Evolutionary conservation across 2,113 vertebrate genomes (phyloP), one percentile per base, ranked within the genome.

Genomic region (Campylomormyrus numenius): DNA sequence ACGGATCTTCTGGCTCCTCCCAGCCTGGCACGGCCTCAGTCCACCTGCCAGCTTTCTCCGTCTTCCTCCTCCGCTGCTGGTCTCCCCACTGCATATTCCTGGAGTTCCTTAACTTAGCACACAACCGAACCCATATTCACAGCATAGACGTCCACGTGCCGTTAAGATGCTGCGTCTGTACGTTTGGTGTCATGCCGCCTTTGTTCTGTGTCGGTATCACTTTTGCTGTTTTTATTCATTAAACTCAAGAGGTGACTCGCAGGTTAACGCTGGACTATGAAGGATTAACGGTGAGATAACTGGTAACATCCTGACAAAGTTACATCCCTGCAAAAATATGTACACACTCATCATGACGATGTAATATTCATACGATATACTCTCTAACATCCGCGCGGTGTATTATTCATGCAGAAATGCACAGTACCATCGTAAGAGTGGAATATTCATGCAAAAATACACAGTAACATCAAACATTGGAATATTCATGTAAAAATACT

Each of bases 1-100:
- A n/a, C n/a, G n/a, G n/a, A n/a, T n/a, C n/a, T n/a, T n/a, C n/a
- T n/a, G n/a, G n/a, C n/a, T n/a, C n/a, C n/a, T n/a, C n/a, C n/a
- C 95, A 93, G 94, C 94, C 96, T 96, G 96, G 95, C 96, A 94
- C 95, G 94, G 95, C 95, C 95, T 96, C 95, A 96, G 94, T 93
- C 93, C 91, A 93, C 92, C 94, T 96, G 96, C 95, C 96, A 96
- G 95, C 94, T 94, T 96, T 95, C 93, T 94, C 93, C 94, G 92
- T 95, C 94, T 94, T 95, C 93, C 94, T 93, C 94, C 90, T 91
- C 92, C 91, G 94, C 95, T 94, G 94, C 94, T 94, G 94, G 95
- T 93, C 95, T 94, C 92, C 95, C 93, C 92, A 93, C 93, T 92
- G 93, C 92, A 94, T 94, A 94, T 95, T 94, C 95, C 94, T 95